Base-by-base conservation (phyloP, 2,888 invertebrate genomes). In the Amaurobius ferox region DNA sequence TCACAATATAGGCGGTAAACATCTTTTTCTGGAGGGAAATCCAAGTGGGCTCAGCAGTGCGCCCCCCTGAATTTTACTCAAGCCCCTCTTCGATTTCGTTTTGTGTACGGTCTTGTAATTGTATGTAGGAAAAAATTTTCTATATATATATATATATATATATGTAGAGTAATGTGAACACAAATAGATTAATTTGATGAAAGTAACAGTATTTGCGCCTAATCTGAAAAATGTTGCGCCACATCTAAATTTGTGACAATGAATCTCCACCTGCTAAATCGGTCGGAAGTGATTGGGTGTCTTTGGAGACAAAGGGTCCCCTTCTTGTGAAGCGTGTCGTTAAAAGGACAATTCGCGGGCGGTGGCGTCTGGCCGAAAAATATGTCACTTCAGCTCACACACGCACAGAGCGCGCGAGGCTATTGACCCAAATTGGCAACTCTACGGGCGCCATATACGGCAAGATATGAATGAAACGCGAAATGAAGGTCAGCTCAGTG, bases 371-470 rank as follows among this genome's bases (percentile, higher is more conserved):
- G 11, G 23, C 11, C 55, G 23, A 55, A 55, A 55, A 55, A 55
- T 55, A 55, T 55, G 55, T 55, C 55, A 55, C 55, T 55, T n/a
- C 5, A 44, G n/a, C 2, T 2, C 44, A 44, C 44, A 44, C 44
- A 44, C 44, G n/a, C 44, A 44, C 6, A 11, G 44, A 44, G 55
- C 23, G 55, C 19, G 55, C 9, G 19, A 55, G 44, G 44, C 44
- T 55, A 55, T 55, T 55, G 55, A 55, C 55, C 55, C 23, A 55
- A 55, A 55, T 55, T 55, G 55, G 23, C 44, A 44, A n/a, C 44
- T 44, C 44, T n/a, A n/a, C 44, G 44, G 44, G 44, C 44, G 44
- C 44, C 55, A 55, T 55, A 55, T 23, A 55, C 55, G 55, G 55
- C 55, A 55, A 55, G 19, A 23, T 23, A 55, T 55, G 55, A 55